Evolutionary conservation across 2,113 vertebrate species (phyloP).

Genomic region (Salminus brasiliensis): DNA sequence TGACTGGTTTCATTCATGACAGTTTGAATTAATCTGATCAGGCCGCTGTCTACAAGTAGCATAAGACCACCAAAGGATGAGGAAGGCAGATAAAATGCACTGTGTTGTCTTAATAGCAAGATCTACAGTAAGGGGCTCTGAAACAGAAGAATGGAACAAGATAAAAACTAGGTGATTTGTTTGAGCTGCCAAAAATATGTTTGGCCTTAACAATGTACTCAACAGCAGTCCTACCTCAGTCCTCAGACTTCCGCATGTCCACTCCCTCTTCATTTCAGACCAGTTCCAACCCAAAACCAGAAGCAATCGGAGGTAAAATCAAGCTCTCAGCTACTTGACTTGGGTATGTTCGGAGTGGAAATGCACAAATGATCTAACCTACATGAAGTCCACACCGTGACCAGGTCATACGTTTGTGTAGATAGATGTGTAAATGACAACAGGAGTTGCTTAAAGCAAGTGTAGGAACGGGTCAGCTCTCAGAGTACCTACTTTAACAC

Average conservation of each 20-base stretch:
- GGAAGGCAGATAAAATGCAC: neutral
- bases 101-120: neutral
- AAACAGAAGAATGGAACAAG: neutral
- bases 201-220: neutral
- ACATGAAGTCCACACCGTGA: neutral
- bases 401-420: neutral
- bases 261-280: slow-evolving; percentile 1
- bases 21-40: neutral
- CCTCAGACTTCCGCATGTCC: neutral
- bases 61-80: neutral
- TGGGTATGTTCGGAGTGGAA: neutral
- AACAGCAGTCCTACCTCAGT: neutral
- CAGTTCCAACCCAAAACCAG: neutral
- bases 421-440: neutral
- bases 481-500: neutral
- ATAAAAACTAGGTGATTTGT: neutral
- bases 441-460: neutral
- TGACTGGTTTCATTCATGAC: no score
- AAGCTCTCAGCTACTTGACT: neutral
- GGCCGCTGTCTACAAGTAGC: neutral
- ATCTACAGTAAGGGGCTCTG: neutral
- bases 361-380: no score
- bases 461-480: no score
- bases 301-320: neutral
- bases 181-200: neutral